Base-by-base conservation (phyloP, 2,113 vertebrate genomes). In the Capricornis sumatraensis region DNA sequence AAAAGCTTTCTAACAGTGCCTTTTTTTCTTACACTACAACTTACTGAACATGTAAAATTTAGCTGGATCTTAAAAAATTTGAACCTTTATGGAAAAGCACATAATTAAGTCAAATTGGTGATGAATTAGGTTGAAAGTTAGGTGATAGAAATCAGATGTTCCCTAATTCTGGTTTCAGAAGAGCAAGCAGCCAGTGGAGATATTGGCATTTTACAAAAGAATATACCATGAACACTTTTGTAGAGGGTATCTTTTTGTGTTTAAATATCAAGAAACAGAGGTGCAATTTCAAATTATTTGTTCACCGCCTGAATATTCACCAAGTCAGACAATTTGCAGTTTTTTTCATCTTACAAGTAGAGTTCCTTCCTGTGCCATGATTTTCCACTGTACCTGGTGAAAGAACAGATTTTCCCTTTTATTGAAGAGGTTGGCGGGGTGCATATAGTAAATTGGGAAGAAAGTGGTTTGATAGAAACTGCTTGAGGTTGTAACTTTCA, bases 401-500 rank as follows among this genome's bases (percentile, higher is more conserved):
- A 74, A 88, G 84, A 57, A 92, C 83, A 43, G 45, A 83, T 71
- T 85, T 92, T 57, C 52, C 9, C 28, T 33, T 71, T 82, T 28
- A 28, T 50, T 89, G 64, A 87, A 89, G 96, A 47, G 47, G 12
- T 67, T 76, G 89, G 27, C 81, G 21, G 74, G 62, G 43, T 85
- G 27, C 86, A 36, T 45, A 5, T 11, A 90, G 82, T 47, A 95
- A 92, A 92, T 50, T 95, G 95, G 91, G 53, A 67, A 91, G 81
- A 85, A 86, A 93, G 81, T 81, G 58, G 85, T 90, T 95, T 85
- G 81, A 76, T 71, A 25, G 67, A 93, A 95, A 95, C 76, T 62
- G 67, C 43, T 90, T 86, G 81, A 95, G 58, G 79, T 88, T 67
- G 64, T 76, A 95, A 89, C 84, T 97, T 95, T 91, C 47, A 92